Evolutionary conservation across 2,797 vertebrate species (phyloP).

Genomic region (Heteromormyrus szaboi): DNA sequence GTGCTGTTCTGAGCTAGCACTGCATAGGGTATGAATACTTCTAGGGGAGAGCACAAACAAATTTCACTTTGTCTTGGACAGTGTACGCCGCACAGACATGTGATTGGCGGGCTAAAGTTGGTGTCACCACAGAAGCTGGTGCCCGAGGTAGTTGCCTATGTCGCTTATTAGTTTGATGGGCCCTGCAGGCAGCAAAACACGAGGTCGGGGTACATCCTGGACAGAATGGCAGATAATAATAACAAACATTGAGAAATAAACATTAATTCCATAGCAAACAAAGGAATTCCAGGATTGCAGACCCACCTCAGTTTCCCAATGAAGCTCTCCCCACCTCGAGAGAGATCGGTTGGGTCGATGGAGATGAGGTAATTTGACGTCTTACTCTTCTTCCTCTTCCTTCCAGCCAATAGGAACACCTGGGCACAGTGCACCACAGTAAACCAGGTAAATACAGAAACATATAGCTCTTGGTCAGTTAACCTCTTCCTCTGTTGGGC

Average conservation of each 20-base stretch:
- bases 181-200: neutral
- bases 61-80: neutral
- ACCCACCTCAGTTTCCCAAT: slow-evolving; percentile 90
- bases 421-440: slow-evolving; percentile 38
- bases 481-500: neutral
- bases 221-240: neutral
- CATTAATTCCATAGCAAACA: neutral
- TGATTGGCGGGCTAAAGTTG: neutral
- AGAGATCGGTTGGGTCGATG: slow-evolving; percentile 95
- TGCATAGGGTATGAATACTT: neutral
- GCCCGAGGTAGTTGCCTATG: neutral
- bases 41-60: neutral
- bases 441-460: neutral
- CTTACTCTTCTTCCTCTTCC: slow-evolving; percentile 99
- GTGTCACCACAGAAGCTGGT: neutral
- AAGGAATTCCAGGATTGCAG: neutral
- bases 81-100: neutral
- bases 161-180: neutral
- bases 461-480: neutral
- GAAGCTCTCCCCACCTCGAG: slow-evolving; percentile 94
- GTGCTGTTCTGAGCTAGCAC: neutral
- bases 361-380: slow-evolving; percentile 99
- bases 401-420: slow-evolving; percentile 94
- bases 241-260: neutral
- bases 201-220: neutral